Percentiles rank a stretch among this genome's conserved stretches.
These are phyloP conservation scores for Aphrophora alni DNA, from an alignment of 2,888 invertebrate genomes.

Conservation along the genomic window DNA sequence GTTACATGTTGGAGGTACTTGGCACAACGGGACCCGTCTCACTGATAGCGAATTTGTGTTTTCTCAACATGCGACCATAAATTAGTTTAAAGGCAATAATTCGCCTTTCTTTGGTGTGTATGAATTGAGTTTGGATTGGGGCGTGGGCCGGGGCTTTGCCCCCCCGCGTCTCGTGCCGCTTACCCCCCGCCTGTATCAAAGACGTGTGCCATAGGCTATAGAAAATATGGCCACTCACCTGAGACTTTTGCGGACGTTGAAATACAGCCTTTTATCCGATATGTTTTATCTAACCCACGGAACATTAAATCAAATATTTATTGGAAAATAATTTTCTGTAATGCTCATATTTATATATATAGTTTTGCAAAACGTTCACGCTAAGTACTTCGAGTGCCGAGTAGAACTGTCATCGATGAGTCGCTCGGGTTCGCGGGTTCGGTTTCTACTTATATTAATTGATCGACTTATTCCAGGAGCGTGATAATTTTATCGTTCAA, in stretches of 20 bases:
- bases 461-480: neutral
- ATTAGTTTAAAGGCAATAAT: slow-evolving; percentile 9
- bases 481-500: no score
- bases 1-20: neutral
- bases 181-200: slow-evolving; percentile 2
- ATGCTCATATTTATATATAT: neutral
- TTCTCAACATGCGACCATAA: neutral
- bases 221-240: neutral
- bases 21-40: slow-evolving; percentile 2
- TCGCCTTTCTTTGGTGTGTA: slow-evolving; percentile 4
- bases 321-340: slow-evolving; percentile 9
- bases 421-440: no score
- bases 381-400: no score
- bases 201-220: slow-evolving; percentile 2
- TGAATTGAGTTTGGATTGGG: slow-evolving; percentile 6
- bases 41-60: neutral
- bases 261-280: neutral
- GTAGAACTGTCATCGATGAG: no score
- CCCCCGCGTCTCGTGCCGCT: slow-evolving; percentile 4
- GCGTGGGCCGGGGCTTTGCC: slow-evolving; percentile 9
- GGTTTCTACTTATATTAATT: neutral
- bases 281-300: neutral
- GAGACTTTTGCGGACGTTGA: neutral
- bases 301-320: slow-evolving; percentile 6
- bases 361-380: neutral